Evolutionary conservation across 2,888 invertebrate species (phyloP).

Genomic region (Athetis lepigone): DNA sequence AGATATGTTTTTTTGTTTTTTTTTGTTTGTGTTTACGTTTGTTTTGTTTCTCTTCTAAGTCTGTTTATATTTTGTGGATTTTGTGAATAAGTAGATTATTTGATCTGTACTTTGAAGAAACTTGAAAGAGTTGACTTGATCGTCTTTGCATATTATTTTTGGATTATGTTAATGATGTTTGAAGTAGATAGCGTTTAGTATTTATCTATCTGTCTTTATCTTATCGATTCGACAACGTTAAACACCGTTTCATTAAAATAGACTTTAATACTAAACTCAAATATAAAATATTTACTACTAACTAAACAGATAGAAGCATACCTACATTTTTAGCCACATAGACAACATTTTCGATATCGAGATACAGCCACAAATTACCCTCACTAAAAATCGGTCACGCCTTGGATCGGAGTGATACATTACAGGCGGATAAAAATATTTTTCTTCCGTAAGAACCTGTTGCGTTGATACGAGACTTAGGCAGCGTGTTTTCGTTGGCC

Average conservation of each 20-base stretch:
- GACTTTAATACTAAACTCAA: too few relatives aligned
- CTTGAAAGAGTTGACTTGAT: too few relatives aligned
- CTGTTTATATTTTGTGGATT: background rate
- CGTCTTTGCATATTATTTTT: background rate
- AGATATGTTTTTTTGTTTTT: constrained; percentile 37
- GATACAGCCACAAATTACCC: constrained; percentile 67
- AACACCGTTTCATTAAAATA: background rate
- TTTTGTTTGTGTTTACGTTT: constrained; percentile 20
- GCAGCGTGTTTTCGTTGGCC: constrained; percentile 68
- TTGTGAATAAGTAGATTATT: background rate
- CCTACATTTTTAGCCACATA: background rate
- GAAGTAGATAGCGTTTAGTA: background rate
- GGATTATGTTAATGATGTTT: background rate
- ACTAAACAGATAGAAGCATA: too few relatives aligned
- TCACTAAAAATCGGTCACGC: constrained; percentile 74
- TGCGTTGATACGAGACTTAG: constrained; percentile 79
- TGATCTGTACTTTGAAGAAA: background rate
- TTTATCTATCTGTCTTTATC: background rate
- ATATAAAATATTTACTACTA: too few relatives aligned
- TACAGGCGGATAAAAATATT: constrained; percentile 86
- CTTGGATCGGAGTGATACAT: constrained; percentile 83
- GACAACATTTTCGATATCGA: constrained; percentile 74
- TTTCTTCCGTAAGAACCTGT: constrained; percentile 84
- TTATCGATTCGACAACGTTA: background rate
- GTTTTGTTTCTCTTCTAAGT: background rate